Conservation (phyloP, 2,888 invertebrate genomes). For the Phanerotoma sp. region DNA sequence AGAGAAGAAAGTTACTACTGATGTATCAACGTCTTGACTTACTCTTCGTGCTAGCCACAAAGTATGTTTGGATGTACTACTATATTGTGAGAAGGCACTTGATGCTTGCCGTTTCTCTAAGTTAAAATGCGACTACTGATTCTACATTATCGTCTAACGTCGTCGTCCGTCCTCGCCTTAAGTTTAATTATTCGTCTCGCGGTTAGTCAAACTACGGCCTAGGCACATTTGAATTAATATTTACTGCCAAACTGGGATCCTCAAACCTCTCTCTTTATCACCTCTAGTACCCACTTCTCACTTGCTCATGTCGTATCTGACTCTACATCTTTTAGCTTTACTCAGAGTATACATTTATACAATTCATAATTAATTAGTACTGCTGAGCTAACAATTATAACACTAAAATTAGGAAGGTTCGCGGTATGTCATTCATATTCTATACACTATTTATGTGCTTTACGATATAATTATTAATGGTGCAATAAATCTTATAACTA, state of each 20-base stretch:
- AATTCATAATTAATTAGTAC: background rate
- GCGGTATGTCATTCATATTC: too few relatives aligned
- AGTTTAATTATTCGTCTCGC: conserved; percentile 43
- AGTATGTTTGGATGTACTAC: background rate
- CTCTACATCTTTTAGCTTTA: background rate
- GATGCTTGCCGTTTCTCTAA: conserved; percentile 37
- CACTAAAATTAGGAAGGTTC: too few relatives aligned
- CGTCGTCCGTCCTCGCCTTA: conserved; percentile 39
- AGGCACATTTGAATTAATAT: too few relatives aligned
- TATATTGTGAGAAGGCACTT: conserved; percentile 12
- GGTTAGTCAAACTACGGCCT: conserved; percentile 4
- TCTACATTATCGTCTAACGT: conserved; percentile 43
- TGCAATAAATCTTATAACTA: too few relatives aligned
- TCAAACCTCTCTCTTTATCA: background rate
- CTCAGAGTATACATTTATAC: background rate
- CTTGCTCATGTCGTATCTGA: too few relatives aligned
- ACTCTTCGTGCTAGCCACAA: background rate
- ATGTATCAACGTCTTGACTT: conserved; percentile 3
- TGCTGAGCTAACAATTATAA: too few relatives aligned
- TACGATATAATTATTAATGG: too few relatives aligned
- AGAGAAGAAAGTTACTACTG: background rate
- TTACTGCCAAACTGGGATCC: too few relatives aligned
- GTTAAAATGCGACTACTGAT: conserved; percentile 44
- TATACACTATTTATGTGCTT: too few relatives aligned
- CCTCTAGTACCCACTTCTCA: too few relatives aligned